Evolutionary conservation across 2,888 invertebrate genomes (phyloP).

Genomic region (Baronia brevicornis): DNA sequence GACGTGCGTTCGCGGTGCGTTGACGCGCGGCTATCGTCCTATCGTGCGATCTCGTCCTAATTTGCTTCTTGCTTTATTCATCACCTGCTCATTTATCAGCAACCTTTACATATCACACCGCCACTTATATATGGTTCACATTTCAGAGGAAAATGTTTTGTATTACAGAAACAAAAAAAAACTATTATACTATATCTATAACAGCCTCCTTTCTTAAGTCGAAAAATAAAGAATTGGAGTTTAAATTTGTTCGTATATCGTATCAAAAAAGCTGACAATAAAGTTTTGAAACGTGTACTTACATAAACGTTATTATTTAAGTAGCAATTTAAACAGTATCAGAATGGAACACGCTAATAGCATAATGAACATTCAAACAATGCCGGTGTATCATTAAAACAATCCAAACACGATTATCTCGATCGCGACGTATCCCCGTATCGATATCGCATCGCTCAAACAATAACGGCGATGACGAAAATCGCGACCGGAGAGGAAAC

Average conservation of each 20-base stretch:
- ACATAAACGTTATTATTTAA: background rate
- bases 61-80: slow-evolving; percentile 46
- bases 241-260: too few relatives aligned
- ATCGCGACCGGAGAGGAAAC: slow-evolving; percentile 44
- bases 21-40: slow-evolving; percentile 36
- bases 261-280: background rate
- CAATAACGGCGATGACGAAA: slow-evolving; percentile 53
- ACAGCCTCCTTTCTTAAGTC: too few relatives aligned
- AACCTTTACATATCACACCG: too few relatives aligned
- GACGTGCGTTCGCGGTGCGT: slow-evolving; percentile 41
- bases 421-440: slow-evolving; percentile 24
- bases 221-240: too few relatives aligned
- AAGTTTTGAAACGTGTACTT: slow-evolving; percentile 3
- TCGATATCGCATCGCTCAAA: slow-evolving; percentile 26
- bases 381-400: slow-evolving; percentile 18
- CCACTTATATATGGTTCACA: too few relatives aligned
- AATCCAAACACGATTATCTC: slow-evolving; percentile 23
- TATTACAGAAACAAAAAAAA: too few relatives aligned
- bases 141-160: too few relatives aligned
- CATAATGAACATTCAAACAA: slow-evolving; percentile 21
- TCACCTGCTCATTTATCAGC: slow-evolving; percentile 35
- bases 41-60: slow-evolving; percentile 45
- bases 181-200: too few relatives aligned
- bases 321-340: slow-evolving; percentile 10
- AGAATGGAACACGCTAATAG: slow-evolving; percentile 9